These are phyloP conservation scores for Toxotes jaculatrix DNA, from an alignment of 2,113 vertebrate species.

Conservation along the genomic window DNA sequence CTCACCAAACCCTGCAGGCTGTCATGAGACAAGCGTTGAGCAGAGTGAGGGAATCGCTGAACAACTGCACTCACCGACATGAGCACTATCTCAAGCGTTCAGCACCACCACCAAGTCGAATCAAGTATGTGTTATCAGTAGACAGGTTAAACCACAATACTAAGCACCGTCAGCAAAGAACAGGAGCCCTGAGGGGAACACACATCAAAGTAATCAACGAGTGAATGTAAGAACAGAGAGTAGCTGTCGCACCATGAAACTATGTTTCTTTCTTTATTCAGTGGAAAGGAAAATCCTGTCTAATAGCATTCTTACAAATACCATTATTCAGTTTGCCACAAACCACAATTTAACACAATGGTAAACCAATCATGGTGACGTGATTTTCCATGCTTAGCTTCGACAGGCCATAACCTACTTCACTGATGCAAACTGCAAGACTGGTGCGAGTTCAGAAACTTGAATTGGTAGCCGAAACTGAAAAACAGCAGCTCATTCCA, in stretches of 20 bases:
- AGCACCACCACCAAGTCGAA: slow-evolving; percentile 55
- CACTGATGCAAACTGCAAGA: slow-evolving; percentile 34
- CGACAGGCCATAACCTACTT: slow-evolving; percentile 28
- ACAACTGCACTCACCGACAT: slow-evolving; percentile 43
- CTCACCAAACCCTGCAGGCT: slow-evolving; percentile 37
- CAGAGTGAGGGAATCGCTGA: slow-evolving; percentile 20
- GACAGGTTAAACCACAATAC: slow-evolving; percentile 53
- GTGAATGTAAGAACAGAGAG: slow-evolving; percentile 42
- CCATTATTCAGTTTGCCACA: slow-evolving; percentile 31
- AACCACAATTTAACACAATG: slow-evolving; percentile 23
- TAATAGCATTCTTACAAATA: slow-evolving; percentile 33
- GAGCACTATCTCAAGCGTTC: slow-evolving; percentile 59
- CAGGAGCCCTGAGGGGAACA: slow-evolving; percentile 59
- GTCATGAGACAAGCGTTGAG: slow-evolving; percentile 16
- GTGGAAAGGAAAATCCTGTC: slow-evolving; percentile 28
- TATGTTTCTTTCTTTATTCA: slow-evolving; percentile 43
- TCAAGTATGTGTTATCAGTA: slow-evolving; percentile 63
- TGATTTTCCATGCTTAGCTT: slow-evolving; percentile 19
- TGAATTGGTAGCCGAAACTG: slow-evolving; percentile 15
- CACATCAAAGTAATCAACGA: slow-evolving; percentile 67
- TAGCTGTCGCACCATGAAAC: slow-evolving; percentile 47
- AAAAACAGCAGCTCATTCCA: slow-evolving; percentile 45
- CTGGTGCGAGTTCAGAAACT: slow-evolving; percentile 28
- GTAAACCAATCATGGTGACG: slow-evolving; percentile 41
- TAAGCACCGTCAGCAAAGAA: slow-evolving; percentile 60